Percentiles rank a stretch among this genome's conserved stretches.
Evolutionary conservation across 37 sponge, comb jelly and placozoan species (phyloP).

Genomic region (Axinella damicornis): DNA sequence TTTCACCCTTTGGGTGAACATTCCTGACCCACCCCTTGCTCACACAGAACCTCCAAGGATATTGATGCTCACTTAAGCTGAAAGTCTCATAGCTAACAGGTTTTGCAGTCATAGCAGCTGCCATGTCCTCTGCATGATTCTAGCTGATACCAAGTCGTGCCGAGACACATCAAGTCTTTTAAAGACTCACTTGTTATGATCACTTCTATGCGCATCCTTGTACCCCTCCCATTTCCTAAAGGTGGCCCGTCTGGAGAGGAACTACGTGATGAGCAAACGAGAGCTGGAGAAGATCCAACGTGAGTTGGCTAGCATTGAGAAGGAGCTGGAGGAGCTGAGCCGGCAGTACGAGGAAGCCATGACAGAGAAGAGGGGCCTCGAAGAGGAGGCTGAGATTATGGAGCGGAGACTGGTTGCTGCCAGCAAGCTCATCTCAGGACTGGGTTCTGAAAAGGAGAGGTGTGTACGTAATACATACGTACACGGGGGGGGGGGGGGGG

Average conservation of each 20-base stretch:
- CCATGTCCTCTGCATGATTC: no score
- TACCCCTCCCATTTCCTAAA: not conserved
- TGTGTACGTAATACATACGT: not conserved
- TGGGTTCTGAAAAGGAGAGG: slow-evolving; percentile 94
- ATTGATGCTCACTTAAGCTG: no score
- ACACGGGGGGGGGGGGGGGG: no score
- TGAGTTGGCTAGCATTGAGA: slow-evolving; percentile 86
- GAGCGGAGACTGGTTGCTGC: slow-evolving; percentile 95
- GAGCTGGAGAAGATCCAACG: slow-evolving; percentile 95
- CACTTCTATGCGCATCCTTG: no score
- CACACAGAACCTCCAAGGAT: no score
- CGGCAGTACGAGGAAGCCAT: slow-evolving; percentile 95
- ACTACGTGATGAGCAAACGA: slow-evolving; percentile 94
- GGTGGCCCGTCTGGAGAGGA: slow-evolving; percentile 94
- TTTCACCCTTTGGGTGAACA: no score
- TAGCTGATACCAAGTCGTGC: no score
- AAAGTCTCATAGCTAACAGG: not conserved
- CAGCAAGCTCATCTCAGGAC: slow-evolving; percentile 96
- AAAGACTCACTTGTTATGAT: no score
- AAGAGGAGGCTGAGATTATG: slow-evolving; percentile 98
- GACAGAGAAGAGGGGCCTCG: slow-evolving; percentile 89
- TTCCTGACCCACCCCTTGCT: no score
- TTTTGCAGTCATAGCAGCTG: no score
- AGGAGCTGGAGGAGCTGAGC: slow-evolving; percentile 77
- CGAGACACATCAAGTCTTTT: no score